These are phyloP conservation scores for Casuarius casuarius DNA, from an alignment of 2,113 vertebrate species.

Conservation along the genomic window DNA sequence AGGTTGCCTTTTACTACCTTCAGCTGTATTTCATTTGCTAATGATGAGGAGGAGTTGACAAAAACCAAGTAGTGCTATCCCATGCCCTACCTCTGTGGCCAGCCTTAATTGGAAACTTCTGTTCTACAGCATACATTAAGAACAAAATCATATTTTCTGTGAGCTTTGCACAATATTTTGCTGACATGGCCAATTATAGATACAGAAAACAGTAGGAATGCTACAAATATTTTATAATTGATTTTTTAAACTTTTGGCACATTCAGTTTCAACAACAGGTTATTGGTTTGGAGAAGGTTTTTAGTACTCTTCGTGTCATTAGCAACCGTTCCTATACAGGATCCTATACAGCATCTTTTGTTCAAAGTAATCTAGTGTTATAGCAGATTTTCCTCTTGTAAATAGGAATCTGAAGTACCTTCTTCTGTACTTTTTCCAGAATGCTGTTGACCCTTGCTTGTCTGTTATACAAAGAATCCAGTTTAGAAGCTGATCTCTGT, in stretches of 20 bases:
- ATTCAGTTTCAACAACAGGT: not conserved
- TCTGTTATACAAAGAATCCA: not conserved
- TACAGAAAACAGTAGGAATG: not conserved
- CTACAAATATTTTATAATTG: not conserved
- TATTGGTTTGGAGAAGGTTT: not conserved
- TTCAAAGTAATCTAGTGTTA: not conserved
- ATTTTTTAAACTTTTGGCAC: not conserved
- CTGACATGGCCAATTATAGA: not conserved
- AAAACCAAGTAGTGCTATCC: not conserved
- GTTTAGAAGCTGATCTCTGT: not conserved
- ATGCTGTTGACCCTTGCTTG: not conserved
- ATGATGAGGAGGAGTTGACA: not conserved
- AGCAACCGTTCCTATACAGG: not conserved
- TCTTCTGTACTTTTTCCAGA: not conserved
- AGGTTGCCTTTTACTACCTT: not conserved
- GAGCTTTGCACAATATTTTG: not conserved
- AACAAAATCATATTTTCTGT: not conserved
- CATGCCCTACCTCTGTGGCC: not conserved
- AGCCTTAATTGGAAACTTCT: not conserved
- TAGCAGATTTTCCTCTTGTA: not conserved
- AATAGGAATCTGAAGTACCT: not conserved
- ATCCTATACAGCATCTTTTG: not conserved
- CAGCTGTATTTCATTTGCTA: not conserved
- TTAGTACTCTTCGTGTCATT: not conserved
- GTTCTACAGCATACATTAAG: not conserved